Conservation (phyloP, 2,113 vertebrate genomes). For the Mastomys coucha region DNA sequence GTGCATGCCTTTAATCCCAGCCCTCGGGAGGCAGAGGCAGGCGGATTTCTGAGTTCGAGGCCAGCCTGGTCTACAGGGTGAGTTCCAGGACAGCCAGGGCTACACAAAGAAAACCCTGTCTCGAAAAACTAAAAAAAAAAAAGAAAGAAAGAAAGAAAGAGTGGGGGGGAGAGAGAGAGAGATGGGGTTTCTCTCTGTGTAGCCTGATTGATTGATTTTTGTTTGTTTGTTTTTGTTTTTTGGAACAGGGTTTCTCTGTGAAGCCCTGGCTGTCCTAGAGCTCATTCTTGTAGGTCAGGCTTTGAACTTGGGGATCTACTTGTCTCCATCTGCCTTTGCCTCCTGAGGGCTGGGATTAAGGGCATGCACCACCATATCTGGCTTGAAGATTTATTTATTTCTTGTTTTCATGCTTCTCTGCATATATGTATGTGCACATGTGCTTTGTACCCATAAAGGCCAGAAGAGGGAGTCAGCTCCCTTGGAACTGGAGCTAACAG, state of each 20-base stretch:
- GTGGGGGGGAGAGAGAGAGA: too few relatives aligned
- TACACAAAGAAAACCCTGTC: too few relatives aligned
- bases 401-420: background rate
- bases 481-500: background rate
- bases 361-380: background rate
- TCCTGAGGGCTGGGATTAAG: background rate
- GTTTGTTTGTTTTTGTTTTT: background rate
- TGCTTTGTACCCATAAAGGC: background rate
- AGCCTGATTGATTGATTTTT: background rate
- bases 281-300: background rate
- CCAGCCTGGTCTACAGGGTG: too few relatives aligned
- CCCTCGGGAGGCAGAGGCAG: too few relatives aligned
- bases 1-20: too few relatives aligned
- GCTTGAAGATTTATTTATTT: background rate
- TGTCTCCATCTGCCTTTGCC: background rate
- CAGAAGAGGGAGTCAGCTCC: background rate
- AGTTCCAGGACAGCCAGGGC: too few relatives aligned
- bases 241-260: background rate
- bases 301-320: background rate
- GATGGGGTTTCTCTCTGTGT: background rate
- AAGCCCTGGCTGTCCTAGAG: background rate
- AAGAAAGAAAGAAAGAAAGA: too few relatives aligned
- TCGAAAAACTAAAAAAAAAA: too few relatives aligned
- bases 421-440: background rate
- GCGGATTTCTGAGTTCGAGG: too few relatives aligned